Conservation (phyloP, 1,140 invertebrate genomes). For the Portunus trituberculatus region DNA sequence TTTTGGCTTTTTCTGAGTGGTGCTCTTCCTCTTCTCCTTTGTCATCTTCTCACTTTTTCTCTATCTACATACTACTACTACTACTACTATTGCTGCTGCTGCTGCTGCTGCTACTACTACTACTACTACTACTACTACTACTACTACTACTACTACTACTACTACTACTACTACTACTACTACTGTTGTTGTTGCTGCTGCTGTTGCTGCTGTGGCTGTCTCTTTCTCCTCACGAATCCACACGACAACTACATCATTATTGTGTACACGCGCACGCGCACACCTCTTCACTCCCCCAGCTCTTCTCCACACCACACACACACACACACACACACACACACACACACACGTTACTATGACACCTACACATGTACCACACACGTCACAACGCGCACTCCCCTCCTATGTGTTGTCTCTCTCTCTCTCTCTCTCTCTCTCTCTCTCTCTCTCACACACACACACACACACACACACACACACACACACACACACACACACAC, state of each 20-base stretch:
- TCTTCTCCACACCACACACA: not conserved
- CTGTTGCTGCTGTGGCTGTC: too few species aligned
- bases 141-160: conserved; percentile 20
- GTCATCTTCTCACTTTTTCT: too few species aligned
- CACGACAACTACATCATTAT: too few species aligned
- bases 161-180: not conserved
- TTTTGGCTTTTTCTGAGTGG: not conserved
- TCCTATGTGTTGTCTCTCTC: too few species aligned
- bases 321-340: conserved; percentile 20
- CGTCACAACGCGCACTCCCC: too few species aligned
- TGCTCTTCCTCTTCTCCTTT: too few species aligned
- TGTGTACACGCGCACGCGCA: too few species aligned
- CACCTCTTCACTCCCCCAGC: too few species aligned
- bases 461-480: conserved; percentile 42
- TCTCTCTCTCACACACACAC: not conserved
- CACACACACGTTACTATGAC: not conserved
- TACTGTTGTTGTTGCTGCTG: too few species aligned
- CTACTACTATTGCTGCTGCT: not conserved
- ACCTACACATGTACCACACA: not conserved
- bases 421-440: not conserved
- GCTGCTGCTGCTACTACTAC: not conserved
- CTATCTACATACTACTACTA: too few species aligned
- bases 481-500: conserved; percentile 24
- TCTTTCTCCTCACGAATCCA: too few species aligned
- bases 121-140: conserved; percentile 14